Evolutionary conservation across 2,797 vertebrate genomes (phyloP), one percentile per base, ranked within the genome.

Genomic region (Apogon hyalosoma): DNA sequence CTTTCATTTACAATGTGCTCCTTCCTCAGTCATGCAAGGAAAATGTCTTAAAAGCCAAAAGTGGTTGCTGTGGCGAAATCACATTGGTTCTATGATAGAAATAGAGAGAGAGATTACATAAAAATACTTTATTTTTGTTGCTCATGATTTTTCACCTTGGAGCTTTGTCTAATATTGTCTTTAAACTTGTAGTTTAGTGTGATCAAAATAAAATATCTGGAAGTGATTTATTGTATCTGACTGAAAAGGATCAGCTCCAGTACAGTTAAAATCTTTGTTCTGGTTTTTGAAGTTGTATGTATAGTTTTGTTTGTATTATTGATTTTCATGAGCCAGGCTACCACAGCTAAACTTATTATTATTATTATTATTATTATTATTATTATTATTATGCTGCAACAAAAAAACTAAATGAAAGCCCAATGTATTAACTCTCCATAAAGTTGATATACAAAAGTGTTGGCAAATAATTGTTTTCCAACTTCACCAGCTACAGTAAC

Each of bases 1-100:
- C 88, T 88, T 89, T 93, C 90, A 92, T 89, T 88, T 85, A 75
- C 82, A 87, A 85, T 83, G 72, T 75, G 81, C 75, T 84, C 76
- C 72, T 69, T 87, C 68, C 73, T 81, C 86, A 90, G 83, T 79
- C 84, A 83, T 80, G 87, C 86, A 80, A 75, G 79, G 86, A 83
- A 84, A 90, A 88, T 86, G 84, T 80, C 85, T 80, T 72, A 67
- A 80, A 85, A 75, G 75, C 70, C 69, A 52, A 7, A 72, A 83
- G 72, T 63, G 65, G 55, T 58, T 60, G 69, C 53, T 19, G 60
- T 62, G 72, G 74, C 75, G 78, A 66, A 73, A 76, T 40, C 69
- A 8, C 55, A 82, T 73, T 52, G 48, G 65, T 63, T 82, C 64
- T 58, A 53, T 53, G 43, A 53, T 68, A 67, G 54, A 71, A 52